A percentile compares a stretch with the other conserved stretches of the same genome.
These are phyloP conservation scores for Aphelinus atriplicis DNA, from an alignment of 1,140 invertebrate genomes.

Conservation along the genomic window DNA sequence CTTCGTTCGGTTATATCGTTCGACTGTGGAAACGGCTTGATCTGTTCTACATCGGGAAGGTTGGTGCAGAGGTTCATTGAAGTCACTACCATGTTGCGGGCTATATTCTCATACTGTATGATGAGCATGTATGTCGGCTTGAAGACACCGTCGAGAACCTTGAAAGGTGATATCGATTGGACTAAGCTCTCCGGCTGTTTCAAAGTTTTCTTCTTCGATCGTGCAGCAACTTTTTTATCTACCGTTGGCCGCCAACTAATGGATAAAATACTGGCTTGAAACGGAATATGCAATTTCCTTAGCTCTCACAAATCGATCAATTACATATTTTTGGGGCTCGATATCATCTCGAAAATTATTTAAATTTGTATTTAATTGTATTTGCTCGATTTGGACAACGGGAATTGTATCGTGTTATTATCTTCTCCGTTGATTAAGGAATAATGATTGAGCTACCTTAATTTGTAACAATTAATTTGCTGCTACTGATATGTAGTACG, in stretches of 20 bases:
- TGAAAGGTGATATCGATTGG: constrained; percentile 68
- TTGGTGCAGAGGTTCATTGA: constrained; percentile 47
- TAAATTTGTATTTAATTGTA: too few relatives aligned
- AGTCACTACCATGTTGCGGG: constrained; percentile 46
- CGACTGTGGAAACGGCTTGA: constrained; percentile 28
- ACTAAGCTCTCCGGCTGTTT: constrained; percentile 66
- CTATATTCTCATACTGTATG: constrained; percentile 45
- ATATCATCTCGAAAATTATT: too few relatives aligned
- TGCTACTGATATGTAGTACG: too few relatives aligned
- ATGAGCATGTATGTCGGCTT: constrained; percentile 69
- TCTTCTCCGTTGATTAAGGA: too few relatives aligned
- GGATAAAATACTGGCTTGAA: neutral
- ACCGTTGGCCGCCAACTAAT: constrained; percentile 8
- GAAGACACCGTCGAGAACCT: constrained; percentile 68
- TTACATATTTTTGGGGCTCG: too few relatives aligned
- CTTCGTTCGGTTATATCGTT: constrained; percentile 43
- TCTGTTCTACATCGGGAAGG: constrained; percentile 40
- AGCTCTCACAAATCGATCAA: too few relatives aligned
- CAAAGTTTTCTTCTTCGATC: constrained; percentile 24
- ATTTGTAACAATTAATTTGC: too few relatives aligned
- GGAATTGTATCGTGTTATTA: too few relatives aligned
- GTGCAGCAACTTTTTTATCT: too few relatives aligned
- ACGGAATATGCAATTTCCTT: too few relatives aligned
- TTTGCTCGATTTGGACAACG: too few relatives aligned
- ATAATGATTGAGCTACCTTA: too few relatives aligned